Evolutionary conservation across 1,140 invertebrate species (phyloP), one percentile per base, ranked within the genome.

Genomic region (Trichonephila clavata): DNA sequence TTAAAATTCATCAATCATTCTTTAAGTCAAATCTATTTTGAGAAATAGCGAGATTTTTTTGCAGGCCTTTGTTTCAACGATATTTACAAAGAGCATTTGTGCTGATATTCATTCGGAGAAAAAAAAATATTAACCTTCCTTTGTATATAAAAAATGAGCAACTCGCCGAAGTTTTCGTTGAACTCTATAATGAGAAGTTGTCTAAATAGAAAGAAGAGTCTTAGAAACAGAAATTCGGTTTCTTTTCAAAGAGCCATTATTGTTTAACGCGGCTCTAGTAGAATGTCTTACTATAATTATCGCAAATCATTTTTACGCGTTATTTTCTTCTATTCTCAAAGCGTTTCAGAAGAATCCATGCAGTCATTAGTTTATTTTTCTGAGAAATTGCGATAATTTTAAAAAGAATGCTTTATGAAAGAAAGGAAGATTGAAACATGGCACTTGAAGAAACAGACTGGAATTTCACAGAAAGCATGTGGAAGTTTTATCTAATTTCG

Each of bases 111-210:
- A 14, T 68, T 68, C n/a, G n/a, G n/a, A 68, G 13, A 13, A 1
- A 24, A 27, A 68, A 68, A 68, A 68, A n/a, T 13, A 24, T 27
- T 68, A 68, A 24, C 24, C 65, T 65, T 65, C 21, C 63, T 24
- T 68, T 68, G n/a, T 24, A 77, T 39, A 4, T 2, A 77, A 77
- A 27, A 32, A 77, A 77, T 39, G 32, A 77, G 18, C 7, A 39
- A 77, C 50, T 39, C 14, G 16, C 71, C 14, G 16, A 16, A 18
- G 32, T 39, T 77, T 27, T 77, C 71, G 18, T 16, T 32, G 71
- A 77, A 77, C 32, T 77, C 32, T 39, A 77, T 77, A 77, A 39
- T 77, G 71, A 77, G 71, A 39, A 77, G 71, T 77, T 77, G 68
- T 77, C 27, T 39, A 77, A 77, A 77, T 20, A 39, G 71, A 77